Percentiles rank a stretch among this genome's conserved stretches.
Evolutionary conservation across 2,113 vertebrate species (phyloP).

Genomic region (Scalopus aquaticus): DNA sequence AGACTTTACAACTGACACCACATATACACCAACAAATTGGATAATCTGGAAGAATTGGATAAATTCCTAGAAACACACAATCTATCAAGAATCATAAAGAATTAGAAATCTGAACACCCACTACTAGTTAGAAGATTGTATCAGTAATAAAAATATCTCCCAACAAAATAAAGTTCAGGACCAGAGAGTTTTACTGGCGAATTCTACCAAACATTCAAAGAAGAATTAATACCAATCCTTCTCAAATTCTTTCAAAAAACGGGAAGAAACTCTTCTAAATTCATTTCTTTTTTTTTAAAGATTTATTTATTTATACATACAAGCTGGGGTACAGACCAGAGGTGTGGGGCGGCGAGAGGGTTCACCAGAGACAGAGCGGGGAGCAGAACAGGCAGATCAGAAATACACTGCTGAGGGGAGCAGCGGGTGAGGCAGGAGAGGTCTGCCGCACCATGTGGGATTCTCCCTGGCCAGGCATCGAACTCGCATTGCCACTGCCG

Average conservation of each 20-base stretch:
- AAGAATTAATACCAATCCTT: neutral
- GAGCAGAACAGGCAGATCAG: too few relatives aligned
- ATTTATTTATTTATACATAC: too few relatives aligned
- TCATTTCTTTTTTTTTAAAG: too few relatives aligned
- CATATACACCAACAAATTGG: neutral
- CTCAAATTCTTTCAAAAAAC: neutral
- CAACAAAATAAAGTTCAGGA: neutral
- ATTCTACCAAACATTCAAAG: neutral
- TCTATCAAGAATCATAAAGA: neutral
- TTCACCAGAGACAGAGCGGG: too few relatives aligned
- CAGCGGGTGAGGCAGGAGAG: too few relatives aligned
- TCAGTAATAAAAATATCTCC: neutral
- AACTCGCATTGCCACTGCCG: too few relatives aligned
- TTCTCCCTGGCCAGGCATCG: too few relatives aligned
- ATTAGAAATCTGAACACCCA: neutral
- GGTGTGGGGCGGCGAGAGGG: too few relatives aligned
- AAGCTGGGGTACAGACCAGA: too few relatives aligned
- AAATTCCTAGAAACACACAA: neutral
- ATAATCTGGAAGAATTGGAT: neutral
- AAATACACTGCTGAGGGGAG: too few relatives aligned
- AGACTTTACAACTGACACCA: neutral
- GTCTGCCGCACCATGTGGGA: too few relatives aligned
- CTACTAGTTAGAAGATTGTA: neutral
- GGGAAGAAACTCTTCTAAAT: neutral
- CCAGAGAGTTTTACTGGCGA: neutral